Conservation (phyloP, 2,888 invertebrate species). For the Trachelus troglodyta region DNA sequence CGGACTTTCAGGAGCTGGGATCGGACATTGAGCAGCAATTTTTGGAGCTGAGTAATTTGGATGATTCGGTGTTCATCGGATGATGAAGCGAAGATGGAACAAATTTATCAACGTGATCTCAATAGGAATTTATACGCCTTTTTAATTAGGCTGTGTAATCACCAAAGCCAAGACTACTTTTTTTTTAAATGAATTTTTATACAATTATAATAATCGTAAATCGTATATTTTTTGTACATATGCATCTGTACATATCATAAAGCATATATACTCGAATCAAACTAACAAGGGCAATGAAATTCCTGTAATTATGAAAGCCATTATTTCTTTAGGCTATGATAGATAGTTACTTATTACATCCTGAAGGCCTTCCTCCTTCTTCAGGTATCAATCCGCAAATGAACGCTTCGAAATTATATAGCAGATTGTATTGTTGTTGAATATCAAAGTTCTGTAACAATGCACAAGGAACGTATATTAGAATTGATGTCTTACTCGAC, state of each 20-base stretch:
- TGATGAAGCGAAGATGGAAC: constrained; percentile 32
- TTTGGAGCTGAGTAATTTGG: constrained; percentile 58
- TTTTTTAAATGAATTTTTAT: neutral
- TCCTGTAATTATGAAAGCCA: neutral
- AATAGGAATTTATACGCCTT: neutral
- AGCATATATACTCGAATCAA: neutral
- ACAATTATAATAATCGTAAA: neutral
- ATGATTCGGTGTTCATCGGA: constrained; percentile 59
- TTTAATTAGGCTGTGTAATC: neutral
- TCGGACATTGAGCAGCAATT: constrained; percentile 63
- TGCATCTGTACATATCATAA: constrained; percentile 45
- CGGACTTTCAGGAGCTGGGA: constrained; percentile 59
- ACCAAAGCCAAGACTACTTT: neutral
- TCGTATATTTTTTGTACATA: constrained; percentile 56
- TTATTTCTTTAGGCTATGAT: neutral
- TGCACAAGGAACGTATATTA: neutral
- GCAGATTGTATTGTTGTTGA: neutral
- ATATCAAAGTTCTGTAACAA: neutral
- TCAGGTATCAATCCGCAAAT: constrained; percentile 42
- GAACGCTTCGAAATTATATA: constrained; percentile 35
- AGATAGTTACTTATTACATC: neutral
- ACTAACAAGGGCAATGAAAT: neutral
- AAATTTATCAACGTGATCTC: neutral
- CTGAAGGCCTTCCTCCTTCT: constrained; percentile 31
- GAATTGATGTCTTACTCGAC: neutral